A percentile compares a stretch with the other conserved stretches of the same genome.
Conservation (phyloP, 2,888 invertebrate species). For the Baccha elongata region DNA sequence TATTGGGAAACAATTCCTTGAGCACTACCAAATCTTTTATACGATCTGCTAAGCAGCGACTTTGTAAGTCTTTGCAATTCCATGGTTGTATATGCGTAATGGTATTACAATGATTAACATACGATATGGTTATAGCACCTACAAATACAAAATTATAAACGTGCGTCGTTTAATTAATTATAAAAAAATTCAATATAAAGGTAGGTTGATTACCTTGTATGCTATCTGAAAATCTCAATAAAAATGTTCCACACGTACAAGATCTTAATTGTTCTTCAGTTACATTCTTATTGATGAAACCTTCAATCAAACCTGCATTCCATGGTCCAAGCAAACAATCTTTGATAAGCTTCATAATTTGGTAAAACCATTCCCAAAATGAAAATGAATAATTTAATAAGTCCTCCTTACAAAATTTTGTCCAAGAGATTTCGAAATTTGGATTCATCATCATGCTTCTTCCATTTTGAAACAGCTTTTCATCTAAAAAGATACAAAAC, state of each 20-base stretch:
- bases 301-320: constrained; percentile 94
- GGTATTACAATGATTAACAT: constrained; percentile 89
- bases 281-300: constrained; percentile 95
- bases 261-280: constrained; percentile 93
- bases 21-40: background rate
- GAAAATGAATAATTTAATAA: constrained; percentile 93
- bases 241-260: constrained; percentile 93
- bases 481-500: constrained; percentile 79
- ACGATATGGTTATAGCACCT: constrained; percentile 97
- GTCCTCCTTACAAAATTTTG: constrained; percentile 96
- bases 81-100: constrained; percentile 96
- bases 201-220: constrained; percentile 89
- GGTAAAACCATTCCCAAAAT: constrained; percentile 99
- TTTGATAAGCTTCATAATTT: constrained; percentile 97
- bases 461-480: constrained; percentile 80
- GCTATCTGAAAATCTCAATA: constrained; percentile 97
- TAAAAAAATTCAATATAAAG: too few species aligned
- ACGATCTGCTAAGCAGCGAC: constrained; percentile 7
- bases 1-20: background rate
- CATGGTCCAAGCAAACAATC: constrained; percentile 95
- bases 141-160: constrained; percentile 17
- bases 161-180: too few species aligned
- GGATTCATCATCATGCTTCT: constrained; percentile 73
- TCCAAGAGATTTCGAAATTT: constrained; percentile 87
- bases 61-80: constrained; percentile 85